Base-by-base conservation (phyloP, 2,797 vertebrate species). In the Muraenolepis orangiensis region DNA sequence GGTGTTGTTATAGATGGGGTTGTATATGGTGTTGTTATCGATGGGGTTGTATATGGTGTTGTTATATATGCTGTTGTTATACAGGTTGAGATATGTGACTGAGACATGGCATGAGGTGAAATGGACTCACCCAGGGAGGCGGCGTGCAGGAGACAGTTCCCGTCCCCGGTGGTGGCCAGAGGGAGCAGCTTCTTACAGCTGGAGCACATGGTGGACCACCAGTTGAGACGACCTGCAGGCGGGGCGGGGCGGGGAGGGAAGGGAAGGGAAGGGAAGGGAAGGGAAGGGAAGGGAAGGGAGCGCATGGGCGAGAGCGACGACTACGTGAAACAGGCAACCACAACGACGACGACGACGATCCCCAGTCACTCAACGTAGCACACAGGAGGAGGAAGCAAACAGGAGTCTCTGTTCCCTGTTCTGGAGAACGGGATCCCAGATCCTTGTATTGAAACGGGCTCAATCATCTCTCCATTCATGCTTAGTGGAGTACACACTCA, bases 181-280 rank as follows among this genome's bases (percentile, higher is more conserved):
- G 98, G 98, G 80, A 99, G 95, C 72, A 99, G 95, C 79, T 96
- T 96, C 86, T 99, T 99, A 86, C 98, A 99, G 87, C 97, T 98
- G 0, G 94, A 96, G 87, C 98, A 99, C 89, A 96, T 96, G 0
- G 96, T 96, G 84, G 97, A 98, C 98, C 97, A 99, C 98, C 98
- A 99, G 77, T 99, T 99, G 78, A 99, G 93, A 80, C 96, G 97
- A 84, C 98, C 98, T 99, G 90, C 69, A 89, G 82, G 40, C 75
- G n/a, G n/a, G n/a, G n/a, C n/a, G n/a, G n/a, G n/a, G n/a, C n/a
- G n/a, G n/a, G n/a, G n/a, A n/a, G 82, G 81, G 23, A 5, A 76
- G 51, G 68, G 10, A 18, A 40, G n/a, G 36, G 5, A 34, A n/a
- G n/a, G 57, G n/a, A 26, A 10, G 51, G 26, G n/a, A n/a, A n/a